Conservation (phyloP, 2,797 vertebrate species). For the Rhyacichthys aspro region DNA sequence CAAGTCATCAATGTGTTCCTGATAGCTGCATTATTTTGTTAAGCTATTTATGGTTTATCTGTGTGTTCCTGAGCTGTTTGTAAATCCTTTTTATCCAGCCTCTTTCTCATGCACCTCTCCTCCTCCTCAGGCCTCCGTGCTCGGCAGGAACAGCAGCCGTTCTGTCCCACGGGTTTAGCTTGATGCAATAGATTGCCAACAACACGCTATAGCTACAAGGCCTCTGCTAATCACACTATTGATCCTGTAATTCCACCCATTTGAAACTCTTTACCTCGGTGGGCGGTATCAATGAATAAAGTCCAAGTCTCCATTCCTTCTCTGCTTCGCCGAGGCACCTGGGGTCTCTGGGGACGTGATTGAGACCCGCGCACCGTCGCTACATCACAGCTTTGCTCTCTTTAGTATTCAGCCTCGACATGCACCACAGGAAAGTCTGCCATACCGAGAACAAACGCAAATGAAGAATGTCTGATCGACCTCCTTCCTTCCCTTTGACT, state of each 20-base stretch:
- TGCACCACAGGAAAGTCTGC: conserved; percentile 59
- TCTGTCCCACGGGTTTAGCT: conserved; percentile 62
- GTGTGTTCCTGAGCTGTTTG: not conserved
- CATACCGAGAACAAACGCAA: conserved; percentile 60
- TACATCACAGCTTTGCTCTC: conserved; percentile 54
- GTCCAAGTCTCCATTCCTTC: conserved; percentile 63
- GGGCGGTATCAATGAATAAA: conserved; percentile 79
- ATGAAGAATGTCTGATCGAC: conserved; percentile 64
- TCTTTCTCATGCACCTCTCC: conserved; percentile 33
- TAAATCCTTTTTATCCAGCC: conserved; percentile 21
- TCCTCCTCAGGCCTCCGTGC: conserved; percentile 38
- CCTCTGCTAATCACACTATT: conserved; percentile 84
- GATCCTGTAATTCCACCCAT: conserved; percentile 81
- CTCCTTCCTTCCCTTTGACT: conserved; percentile 47
- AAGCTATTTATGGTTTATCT: not conserved
- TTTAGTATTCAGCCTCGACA: conserved; percentile 70
- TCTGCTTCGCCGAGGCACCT: conserved; percentile 52
- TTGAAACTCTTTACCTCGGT: conserved; percentile 80
- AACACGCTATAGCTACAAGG: conserved; percentile 81
- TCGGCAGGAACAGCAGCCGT: conserved; percentile 40
- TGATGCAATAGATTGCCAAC: conserved; percentile 77
- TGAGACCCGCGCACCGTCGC: conserved; percentile 54
- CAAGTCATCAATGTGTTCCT: no score
- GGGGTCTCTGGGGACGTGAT: conserved; percentile 66
- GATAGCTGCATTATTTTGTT: not conserved